phyloP scores from a whole-genome alignment of 2,888 invertebrate genomes.

The Caradrina kadenii region DNA sequence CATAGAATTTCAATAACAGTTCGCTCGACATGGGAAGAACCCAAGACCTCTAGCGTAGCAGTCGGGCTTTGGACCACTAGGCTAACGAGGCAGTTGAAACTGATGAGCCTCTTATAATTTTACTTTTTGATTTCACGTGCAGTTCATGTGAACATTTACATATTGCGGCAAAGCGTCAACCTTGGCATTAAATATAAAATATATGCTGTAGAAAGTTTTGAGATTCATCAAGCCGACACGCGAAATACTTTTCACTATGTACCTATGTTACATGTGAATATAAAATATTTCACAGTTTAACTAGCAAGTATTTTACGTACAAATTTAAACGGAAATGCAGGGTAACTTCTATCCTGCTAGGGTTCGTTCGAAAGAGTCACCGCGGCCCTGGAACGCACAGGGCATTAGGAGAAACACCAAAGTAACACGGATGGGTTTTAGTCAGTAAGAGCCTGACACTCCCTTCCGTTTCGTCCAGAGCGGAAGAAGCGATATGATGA shows the following conservation, averaged over 20 bases:
- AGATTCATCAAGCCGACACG: slow-evolving; percentile 42
- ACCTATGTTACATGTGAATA: slow-evolving; percentile 40
- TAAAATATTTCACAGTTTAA: slow-evolving; percentile 11
- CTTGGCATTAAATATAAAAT: slow-evolving; percentile 40
- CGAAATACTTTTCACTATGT: slow-evolving; percentile 31
- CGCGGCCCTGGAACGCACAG: no score
- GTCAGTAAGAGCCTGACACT: no score
- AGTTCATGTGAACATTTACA: slow-evolving; percentile 17
- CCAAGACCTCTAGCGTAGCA: no score
- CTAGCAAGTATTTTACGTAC: slow-evolving; percentile 3
- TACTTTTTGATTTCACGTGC: slow-evolving; percentile 26
- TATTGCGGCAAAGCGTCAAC: slow-evolving; percentile 32
- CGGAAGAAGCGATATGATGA: no score
- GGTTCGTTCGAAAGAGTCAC: no score
- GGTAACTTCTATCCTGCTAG: background rate
- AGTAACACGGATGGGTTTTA: no score
- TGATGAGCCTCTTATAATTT: slow-evolving; percentile 21
- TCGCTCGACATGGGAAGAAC: no score
- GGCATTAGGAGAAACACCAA: no score
- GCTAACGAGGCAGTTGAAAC: no score
- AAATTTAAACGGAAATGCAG: slow-evolving; percentile 41
- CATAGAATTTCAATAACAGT: no score
- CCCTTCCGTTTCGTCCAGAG: no score
- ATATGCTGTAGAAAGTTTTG: slow-evolving; percentile 40
- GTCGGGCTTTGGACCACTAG: no score